phyloP scores from a whole-genome alignment of 1,140 invertebrate genomes.

The Macrocentrus cingulum region DNA sequence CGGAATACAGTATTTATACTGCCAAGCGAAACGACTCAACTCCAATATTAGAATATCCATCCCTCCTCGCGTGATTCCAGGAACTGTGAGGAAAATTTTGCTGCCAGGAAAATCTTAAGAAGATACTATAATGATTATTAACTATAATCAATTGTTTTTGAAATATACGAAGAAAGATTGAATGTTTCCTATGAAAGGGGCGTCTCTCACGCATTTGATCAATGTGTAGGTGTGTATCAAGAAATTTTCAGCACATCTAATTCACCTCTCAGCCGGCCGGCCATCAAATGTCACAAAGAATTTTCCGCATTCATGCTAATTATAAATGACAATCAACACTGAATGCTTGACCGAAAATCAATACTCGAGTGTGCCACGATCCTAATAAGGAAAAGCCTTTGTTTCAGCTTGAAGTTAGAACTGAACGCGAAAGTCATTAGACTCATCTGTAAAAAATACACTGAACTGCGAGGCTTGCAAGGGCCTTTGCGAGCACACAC shows the following conservation, averaged over 20 bases:
- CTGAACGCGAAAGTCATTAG: neutral
- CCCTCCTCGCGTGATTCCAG: neutral
- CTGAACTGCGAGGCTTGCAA: neutral
- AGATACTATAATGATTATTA: too few relatives aligned
- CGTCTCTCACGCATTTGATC: too few relatives aligned
- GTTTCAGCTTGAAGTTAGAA: conserved; percentile 5
- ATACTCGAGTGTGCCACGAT: neutral
- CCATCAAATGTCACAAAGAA: too few relatives aligned
- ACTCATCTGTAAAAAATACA: conserved; percentile 18
- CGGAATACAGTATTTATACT: neutral
- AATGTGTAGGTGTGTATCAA: neutral
- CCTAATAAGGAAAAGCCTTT: conserved; percentile 14
- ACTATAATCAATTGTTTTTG: too few relatives aligned
- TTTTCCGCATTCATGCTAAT: neutral
- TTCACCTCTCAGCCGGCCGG: neutral
- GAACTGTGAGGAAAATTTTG: neutral
- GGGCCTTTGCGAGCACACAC: neutral
- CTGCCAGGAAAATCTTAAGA: neutral
- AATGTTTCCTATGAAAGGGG: too few relatives aligned
- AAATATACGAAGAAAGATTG: too few relatives aligned
- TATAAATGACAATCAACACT: neutral
- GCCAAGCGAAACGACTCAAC: neutral
- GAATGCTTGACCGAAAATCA: conserved; percentile 9
- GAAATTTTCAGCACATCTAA: neutral
- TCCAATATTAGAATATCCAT: conserved; percentile 6